These are phyloP conservation scores for Liodrosophila aerea DNA, from an alignment of 2,888 invertebrate genomes.

Conservation along the genomic window DNA sequence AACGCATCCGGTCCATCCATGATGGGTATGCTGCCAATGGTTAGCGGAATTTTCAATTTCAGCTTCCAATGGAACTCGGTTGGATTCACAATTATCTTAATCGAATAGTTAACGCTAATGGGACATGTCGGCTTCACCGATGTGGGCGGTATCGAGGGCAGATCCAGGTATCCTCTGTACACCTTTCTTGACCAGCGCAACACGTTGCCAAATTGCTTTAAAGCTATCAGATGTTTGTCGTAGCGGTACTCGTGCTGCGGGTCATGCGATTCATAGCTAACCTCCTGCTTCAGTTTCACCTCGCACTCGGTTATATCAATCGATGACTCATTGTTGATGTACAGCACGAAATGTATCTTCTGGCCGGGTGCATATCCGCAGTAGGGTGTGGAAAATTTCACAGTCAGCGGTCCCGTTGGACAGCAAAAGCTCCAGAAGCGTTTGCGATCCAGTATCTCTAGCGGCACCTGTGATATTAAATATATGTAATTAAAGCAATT, in stretches of 20 bases:
- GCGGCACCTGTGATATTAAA: slow-evolving; percentile 67
- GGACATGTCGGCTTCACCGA: slow-evolving; percentile 88
- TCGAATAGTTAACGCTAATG: slow-evolving; percentile 88
- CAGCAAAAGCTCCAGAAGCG: slow-evolving; percentile 82
- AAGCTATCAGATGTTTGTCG: slow-evolving; percentile 80
- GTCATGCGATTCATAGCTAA: slow-evolving; percentile 80
- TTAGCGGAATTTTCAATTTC: slow-evolving; percentile 86
- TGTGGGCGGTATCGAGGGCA: slow-evolving; percentile 90
- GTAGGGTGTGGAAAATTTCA: slow-evolving; percentile 84
- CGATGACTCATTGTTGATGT: slow-evolving; percentile 90
- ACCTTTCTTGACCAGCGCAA: slow-evolving; percentile 85
- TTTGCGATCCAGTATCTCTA: slow-evolving; percentile 81
- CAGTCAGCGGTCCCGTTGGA: slow-evolving; percentile 81
- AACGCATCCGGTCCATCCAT: slow-evolving; percentile 84
- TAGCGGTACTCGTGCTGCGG: slow-evolving; percentile 81
- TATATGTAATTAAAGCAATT: no score
- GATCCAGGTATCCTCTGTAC: slow-evolving; percentile 86
- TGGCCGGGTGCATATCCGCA: slow-evolving; percentile 91
- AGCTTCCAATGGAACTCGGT: slow-evolving; percentile 87
- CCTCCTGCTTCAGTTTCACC: slow-evolving; percentile 87
- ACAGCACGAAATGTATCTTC: slow-evolving; percentile 87
- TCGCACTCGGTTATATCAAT: slow-evolving; percentile 86
- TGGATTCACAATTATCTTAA: slow-evolving; percentile 85
- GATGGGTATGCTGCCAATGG: slow-evolving; percentile 85
- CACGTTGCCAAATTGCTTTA: slow-evolving; percentile 84